Base-by-base conservation (phyloP, 2,888 invertebrate species). In the Leistus spinibarbis region DNA sequence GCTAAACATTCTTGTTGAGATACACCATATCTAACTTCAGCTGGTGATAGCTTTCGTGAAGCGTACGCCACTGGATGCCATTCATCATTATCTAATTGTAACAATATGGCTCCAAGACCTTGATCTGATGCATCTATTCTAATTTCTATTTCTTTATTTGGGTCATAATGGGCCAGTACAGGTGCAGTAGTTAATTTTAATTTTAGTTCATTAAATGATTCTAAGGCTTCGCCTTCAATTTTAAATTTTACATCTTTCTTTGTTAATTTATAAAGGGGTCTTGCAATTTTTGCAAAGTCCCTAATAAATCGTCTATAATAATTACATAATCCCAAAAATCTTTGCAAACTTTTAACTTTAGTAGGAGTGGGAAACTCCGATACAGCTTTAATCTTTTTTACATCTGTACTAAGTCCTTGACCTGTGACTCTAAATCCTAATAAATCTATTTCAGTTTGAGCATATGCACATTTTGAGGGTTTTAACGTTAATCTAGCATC, bases 91-190 rank as follows among this genome's bases (percentile, higher is more conserved):
- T 78, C 77, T 66, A 79, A 78, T 63, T 82, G 80, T 16, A 79
- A 79, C 64, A 82, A 76, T 2, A 83, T 82, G 7, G 82, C 80
- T 9, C 82, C 83, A 19, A 56, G 56, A 1, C 78, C 78, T 19
- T 68, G 53, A 65, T n/a, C 69, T 22, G 76, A 66, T 1, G 78
- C 79, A 62, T 79, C 78, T 19, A 71, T 67, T 27, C 76, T 65
- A 20, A 79, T 54, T 69, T 78, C 79, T 40, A 77, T 77, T 2
- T 53, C 78, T 13, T 56, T 70, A 10, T 77, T 63, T 3, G 78
- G 78, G 19, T 76, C 54, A 69, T 63, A 77, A 69, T 77, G 77
- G 5, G 64, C 40, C 3, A 77, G 40, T n/a, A 78, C 76, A n/a
- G 78, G 79, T 3, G 77, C 75, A 9, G 56, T 17, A 2, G 56